Base-by-base conservation (phyloP, 2,113 vertebrate species). In the Anser cygnoides region DNA sequence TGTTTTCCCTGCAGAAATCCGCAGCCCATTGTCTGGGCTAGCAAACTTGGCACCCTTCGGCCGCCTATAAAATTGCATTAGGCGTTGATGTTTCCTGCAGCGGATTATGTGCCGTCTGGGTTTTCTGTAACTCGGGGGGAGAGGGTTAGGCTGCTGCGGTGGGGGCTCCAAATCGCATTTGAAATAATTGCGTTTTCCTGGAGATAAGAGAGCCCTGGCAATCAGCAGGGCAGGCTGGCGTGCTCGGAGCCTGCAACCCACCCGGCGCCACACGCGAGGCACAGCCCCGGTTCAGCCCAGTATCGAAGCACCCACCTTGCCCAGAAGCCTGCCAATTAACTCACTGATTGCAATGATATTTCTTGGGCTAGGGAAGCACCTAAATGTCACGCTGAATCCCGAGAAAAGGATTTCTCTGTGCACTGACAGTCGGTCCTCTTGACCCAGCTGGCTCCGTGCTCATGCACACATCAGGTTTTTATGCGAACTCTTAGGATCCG, bases 11-110 rank as follows among this genome's bases (percentile, higher is more conserved):
- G 16, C 29, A 61, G 70, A 92, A 96, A 89, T 92, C 80, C 89
- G 92, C 80, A 96, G 62, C n/a, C 66, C 46, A 89, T 95, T 96
- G 89, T 94, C 77, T 79, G 86, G 86, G 80, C 63, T 49, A 87
- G 89, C 86, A 92, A 82, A 84, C 74, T 91, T 89, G 93, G 96
- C 93, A 93, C 77, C 73, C 89, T 87, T 52, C 70, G 81, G 87
- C 63, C 1, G 35, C 84, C 89, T 92, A 79, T 91, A 87, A 96
- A 94, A 97, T 87, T 91, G 87, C 91, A 87, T 96, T 89, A 97
- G 92, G 63, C 37, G 1, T 94, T 96, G 67, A 14, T 83, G 50
- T 92, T 96, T 97, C 96, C 96, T 96, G 92, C 55, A 83, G 93
- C 25, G 62, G 70, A 94, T 93, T 79, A 68, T 84, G 89, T 54